Percentiles rank a stretch among this genome's conserved stretches.
These are phyloP conservation scores for Drosophila sucinea DNA, from an alignment of 1,140 invertebrate genomes.

Conservation along the genomic window DNA sequence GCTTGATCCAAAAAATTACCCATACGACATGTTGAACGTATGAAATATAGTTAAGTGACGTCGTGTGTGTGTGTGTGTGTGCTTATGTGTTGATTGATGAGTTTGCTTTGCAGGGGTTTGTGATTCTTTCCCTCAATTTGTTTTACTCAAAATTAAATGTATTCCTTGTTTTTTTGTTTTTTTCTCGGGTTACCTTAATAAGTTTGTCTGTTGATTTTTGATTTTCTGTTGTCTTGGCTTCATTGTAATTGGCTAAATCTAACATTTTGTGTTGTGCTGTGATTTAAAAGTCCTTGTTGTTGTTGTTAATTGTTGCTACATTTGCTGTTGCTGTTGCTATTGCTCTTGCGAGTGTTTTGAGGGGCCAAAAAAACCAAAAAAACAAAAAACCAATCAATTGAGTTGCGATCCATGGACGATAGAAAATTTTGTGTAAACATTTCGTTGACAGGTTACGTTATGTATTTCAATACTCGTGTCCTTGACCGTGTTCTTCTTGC, in stretches of 20 bases:
- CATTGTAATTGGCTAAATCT: slow-evolving; percentile 53
- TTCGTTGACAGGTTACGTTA: slow-evolving; percentile 89
- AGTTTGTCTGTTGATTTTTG: slow-evolving; percentile 14
- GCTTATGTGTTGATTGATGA: slow-evolving; percentile 42
- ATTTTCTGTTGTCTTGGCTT: slow-evolving; percentile 17
- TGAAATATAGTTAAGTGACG: neutral
- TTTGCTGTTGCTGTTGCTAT: slow-evolving; percentile 59
- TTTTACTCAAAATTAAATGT: slow-evolving; percentile 13
- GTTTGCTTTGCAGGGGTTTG: slow-evolving; percentile 31
- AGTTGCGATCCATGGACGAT: slow-evolving; percentile 10
- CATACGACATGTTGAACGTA: neutral
- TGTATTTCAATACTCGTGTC: slow-evolving; percentile 99
- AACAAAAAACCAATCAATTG: neutral
- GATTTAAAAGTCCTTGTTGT: slow-evolving; percentile 34
- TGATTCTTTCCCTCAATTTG: slow-evolving; percentile 6
- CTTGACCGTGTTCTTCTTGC: slow-evolving; percentile 98
- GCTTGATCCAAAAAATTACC: neutral
- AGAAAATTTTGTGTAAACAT: slow-evolving; percentile 63
- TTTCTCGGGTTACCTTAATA: slow-evolving; percentile 5
- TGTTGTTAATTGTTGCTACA: slow-evolving; percentile 50
- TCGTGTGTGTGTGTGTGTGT: slow-evolving; percentile 19
- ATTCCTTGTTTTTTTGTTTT: slow-evolving; percentile 13
- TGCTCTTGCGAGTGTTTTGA: slow-evolving; percentile 48
- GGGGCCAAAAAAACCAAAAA: slow-evolving; percentile 22
- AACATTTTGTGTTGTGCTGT: slow-evolving; percentile 48